Percentiles rank a stretch among this genome's conserved stretches.
phyloP scores from a whole-genome alignment of 30 jellyfish, hydroid and myxozoan species.

The Phacellophora camtschatica region DNA sequence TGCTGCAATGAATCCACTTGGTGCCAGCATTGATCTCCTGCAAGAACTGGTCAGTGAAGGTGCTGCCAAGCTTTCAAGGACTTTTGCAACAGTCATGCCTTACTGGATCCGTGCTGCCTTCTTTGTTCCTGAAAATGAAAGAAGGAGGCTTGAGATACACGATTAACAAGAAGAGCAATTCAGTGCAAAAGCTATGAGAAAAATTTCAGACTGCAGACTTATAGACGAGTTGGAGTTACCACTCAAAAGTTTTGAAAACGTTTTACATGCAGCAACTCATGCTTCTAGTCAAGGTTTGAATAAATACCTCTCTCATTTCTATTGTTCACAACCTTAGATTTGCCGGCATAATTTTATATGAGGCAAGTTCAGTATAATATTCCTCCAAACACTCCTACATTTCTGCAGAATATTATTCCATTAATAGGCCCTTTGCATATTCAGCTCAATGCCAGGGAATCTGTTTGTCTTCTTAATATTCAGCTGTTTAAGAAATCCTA shows the following conservation, averaged over 20 bases:
- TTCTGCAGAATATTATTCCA: neutral
- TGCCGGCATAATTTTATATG: slow-evolving; percentile 25
- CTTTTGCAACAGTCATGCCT: slow-evolving; percentile 9
- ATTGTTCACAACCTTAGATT: slow-evolving; percentile 31
- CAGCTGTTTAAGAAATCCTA: slow-evolving; percentile 1
- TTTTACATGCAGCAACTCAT: slow-evolving; percentile 21
- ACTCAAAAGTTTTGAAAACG: neutral
- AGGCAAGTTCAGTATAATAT: slow-evolving; percentile 4
- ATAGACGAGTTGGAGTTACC: slow-evolving; percentile 26
- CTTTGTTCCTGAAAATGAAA: slow-evolving; percentile 19
- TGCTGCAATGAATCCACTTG: neutral
- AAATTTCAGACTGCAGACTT: neutral
- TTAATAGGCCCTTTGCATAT: slow-evolving; percentile 7
- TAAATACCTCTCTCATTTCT: neutral
- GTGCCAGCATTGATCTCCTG: neutral
- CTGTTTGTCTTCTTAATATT: neutral
- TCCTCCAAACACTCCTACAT: neutral
- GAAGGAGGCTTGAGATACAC: slow-evolving; percentile 8
- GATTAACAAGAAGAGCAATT: slow-evolving; percentile 5
- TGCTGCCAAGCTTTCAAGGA: neutral
- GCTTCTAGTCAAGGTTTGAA: slow-evolving; percentile 7
- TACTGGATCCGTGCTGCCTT: neutral
- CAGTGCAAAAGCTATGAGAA: neutral
- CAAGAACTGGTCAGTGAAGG: neutral
- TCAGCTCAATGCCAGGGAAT: slow-evolving; percentile 8